A percentile compares a stretch with the other conserved stretches of the same genome.
phyloP scores from a whole-genome alignment of 37 sponge, comb jelly and placozoan genomes.

The Amphimedon queenslandica region DNA sequence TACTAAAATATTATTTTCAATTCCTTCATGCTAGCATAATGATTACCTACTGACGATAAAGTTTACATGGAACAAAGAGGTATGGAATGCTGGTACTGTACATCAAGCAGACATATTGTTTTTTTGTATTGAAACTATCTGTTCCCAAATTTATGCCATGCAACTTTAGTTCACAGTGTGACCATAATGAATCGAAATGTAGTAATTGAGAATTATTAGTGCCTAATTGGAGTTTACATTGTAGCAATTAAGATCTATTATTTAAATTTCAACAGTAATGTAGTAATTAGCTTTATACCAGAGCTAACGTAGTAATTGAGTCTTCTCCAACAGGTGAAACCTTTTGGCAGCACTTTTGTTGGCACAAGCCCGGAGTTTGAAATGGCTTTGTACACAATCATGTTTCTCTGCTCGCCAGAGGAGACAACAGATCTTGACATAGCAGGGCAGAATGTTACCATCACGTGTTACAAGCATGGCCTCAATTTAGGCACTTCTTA shows the following conservation, averaged over 20 bases:
- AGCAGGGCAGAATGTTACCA: slow-evolving; percentile 50
- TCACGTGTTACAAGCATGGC: slow-evolving; percentile 70
- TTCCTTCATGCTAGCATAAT: slow-evolving; percentile 44
- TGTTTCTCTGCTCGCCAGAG: slow-evolving; percentile 59
- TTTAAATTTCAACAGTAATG: no score
- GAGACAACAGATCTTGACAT: slow-evolving; percentile 47
- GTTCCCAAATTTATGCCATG: no score
- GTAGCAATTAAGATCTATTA: no score
- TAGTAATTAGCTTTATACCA: no score
- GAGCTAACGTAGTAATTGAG: not conserved
- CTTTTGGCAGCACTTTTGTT: slow-evolving; percentile 75
- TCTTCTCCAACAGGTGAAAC: slow-evolving; percentile 50
- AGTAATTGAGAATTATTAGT: no score
- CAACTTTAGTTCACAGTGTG: no score
- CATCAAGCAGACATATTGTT: no score
- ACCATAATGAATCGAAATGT: no score
- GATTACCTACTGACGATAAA: slow-evolving; percentile 58
- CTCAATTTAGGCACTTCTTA: slow-evolving; percentile 64
- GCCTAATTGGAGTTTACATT: no score
- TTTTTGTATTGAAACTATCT: no score
- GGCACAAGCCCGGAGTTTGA: slow-evolving; percentile 96
- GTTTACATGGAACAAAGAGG: slow-evolving; percentile 77
- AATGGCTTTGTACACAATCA: slow-evolving; percentile 85
- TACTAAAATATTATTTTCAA: not conserved
- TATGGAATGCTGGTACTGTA: no score